Evolutionary conservation across 2,888 invertebrate species (phyloP), one percentile per base, ranked within the genome.

Genomic region (Leptothorax acervorum): DNA sequence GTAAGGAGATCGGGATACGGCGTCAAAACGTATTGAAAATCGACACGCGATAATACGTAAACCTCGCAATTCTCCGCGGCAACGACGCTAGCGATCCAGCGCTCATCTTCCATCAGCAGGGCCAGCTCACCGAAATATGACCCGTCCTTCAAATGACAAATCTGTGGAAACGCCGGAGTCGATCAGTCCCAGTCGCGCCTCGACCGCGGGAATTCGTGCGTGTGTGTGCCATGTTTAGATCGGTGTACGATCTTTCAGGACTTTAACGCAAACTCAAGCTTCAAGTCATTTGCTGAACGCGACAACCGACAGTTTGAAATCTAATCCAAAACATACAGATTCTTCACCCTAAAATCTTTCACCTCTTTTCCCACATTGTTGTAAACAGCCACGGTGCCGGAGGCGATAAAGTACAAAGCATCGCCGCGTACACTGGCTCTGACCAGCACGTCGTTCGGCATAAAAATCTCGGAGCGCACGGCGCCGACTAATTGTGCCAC

Each of bases 101-200:
- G 92, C 85, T 95, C 95, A 63, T 94, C 94, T 3, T 95, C 93
- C 90, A 95, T 93, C 12, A 96, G 91, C 62, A 95, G 85, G 0
- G 95, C 93, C 55, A 95, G 92, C 89, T 96, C 95, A 0, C 95
- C 96, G 86, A 96, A 96, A 88, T 95, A 93, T 3, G 94, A 93
- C 11, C 95, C 95, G 85, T 95, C 95, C 63, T 95, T 94, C 85
- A 96, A 92, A 89, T 95, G 95, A 82, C 95, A 95, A 4, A 95
- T 91, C 95, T 95, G 75, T 84, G n/a, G 15, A 45, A 23, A 65
- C 53, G 6, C 23, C 0, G 2, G 42, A 65, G 39, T 63, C 4
- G 5, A 55, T 3, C 11, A 18, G 6, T 35, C 11, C 1, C 11
- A 18, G 6, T 35, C 11, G 39, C 23, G 23, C 23, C 23, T 23